Evolutionary conservation across 2,888 invertebrate genomes (phyloP), one percentile per base, ranked within the genome.

Genomic region (Psylliodes chrysocephalus): DNA sequence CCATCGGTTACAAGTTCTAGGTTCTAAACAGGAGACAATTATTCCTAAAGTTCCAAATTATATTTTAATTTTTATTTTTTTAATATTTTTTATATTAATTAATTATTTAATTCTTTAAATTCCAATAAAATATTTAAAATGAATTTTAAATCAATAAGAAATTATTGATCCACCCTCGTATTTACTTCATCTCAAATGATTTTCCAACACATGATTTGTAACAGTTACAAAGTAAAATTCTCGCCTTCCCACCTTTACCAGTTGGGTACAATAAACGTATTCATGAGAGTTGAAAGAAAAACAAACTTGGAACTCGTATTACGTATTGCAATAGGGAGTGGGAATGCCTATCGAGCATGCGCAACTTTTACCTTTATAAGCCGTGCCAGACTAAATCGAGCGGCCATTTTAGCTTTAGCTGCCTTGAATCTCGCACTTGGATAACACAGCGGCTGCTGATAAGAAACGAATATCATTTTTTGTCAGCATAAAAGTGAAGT

Each of bases 401-500:
- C 33, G 46, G 35, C 64, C 66, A 72, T 69, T 72, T 67, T 61
- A 65, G 55, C 65, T 28, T 14, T 49, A 49, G 14, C 25, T 14
- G 25, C 28, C 18, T 66, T 62, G 62, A 68, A 46, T 54, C 28
- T 54, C 61, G 60, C 19, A 15, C 44, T 49, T 52, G 69, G 68
- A 69, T 63, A 61, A 54, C 63, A 51, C 57, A 53, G 28, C 63
- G 63, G 60, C 38, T 57, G 30, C 33, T 35, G 30, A 44, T 46
- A 12, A 14, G 14, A 33, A 35, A 35, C n/a, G 14, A 35, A 35
- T 12, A 22, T 44, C 47, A 33, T 57, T 61, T 49, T 68, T 28
- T 70, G 68, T 65, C 69, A 70, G 67, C 55, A 68, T 15, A 68
- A 62, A 66, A 73, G 73, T 73, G 73, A 72, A 73, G 72, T 55